Base-by-base conservation (phyloP, 2,888 invertebrate species). In the Latheticus oryzae region DNA sequence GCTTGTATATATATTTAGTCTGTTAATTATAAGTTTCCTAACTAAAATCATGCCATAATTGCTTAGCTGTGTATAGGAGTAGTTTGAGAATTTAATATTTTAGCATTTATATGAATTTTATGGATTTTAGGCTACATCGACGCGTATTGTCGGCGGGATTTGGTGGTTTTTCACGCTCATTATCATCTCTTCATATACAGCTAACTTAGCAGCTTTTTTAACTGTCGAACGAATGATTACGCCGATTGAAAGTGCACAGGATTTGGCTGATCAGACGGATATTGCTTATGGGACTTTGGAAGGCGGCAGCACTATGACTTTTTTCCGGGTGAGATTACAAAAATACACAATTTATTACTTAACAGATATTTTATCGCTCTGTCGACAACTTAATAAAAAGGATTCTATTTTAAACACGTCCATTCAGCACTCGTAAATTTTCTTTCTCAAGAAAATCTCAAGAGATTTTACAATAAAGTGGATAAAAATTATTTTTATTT, bases 131-230 rank as follows among this genome's bases (percentile, higher is more conserved):
- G 93, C 93, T 1, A 91, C 93, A 1, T 93, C 93, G 2, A 98
- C 98, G 0, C 83, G 98, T 47, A 93, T 98, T 63, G 96, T 98
- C 3, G 96, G 97, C 5, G 96, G 93, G 0, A 93, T 95, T 69
- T 99, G 98, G 98, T 99, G 98, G 97, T 98, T 99, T 82, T 99
- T 99, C 81, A 98, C 97, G 0, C 85, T 99, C 26, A 98, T 99
- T 77, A 96, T 98, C 76, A 93, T 98, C 60, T 96, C 97, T 0
- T 97, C 98, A 3, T 98, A 98, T 82, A 99, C 98, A 2, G 98
- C 98, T 7, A 97, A 97, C 81, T 81, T 99, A 72, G 98, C 98
- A 0, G 98, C 99, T 1, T 98, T 99, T 78, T 84, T 99, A 35
- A 99, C 98, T 0, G 98, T 99, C 15, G 97, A 98, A 78, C 81